Percentiles rank a stretch among this genome's conserved stretches.
These are phyloP conservation scores for human (Homo sapiens) DNA, from an alignment of 2,113 vertebrate species.

Conservation along the genomic window GRCh38 chr9:12179001-12179500, in stretches of 20 bases:
- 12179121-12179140: neutral
- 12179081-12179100: neutral
- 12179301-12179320: neutral
- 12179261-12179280: neutral
- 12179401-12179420: neutral
- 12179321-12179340: neutral
- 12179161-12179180: neutral
- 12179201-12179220: neutral
- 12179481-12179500: neutral
- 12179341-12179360: neutral
- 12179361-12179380: neutral
- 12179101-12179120: neutral
- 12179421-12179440: neutral
- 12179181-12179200: neutral
- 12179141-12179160: neutral
- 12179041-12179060: neutral
- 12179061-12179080: neutral
- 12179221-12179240: neutral
- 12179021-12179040: neutral
- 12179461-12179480: neutral
- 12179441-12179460: neutral
- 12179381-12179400: neutral
- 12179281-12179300: neutral
- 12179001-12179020: neutral
- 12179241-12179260: neutral